A percentile compares a stretch with the other conserved stretches of the same genome.
Evolutionary conservation across 2,797 vertebrate genomes (phyloP).

Genomic region (Cuculus canorus): DNA sequence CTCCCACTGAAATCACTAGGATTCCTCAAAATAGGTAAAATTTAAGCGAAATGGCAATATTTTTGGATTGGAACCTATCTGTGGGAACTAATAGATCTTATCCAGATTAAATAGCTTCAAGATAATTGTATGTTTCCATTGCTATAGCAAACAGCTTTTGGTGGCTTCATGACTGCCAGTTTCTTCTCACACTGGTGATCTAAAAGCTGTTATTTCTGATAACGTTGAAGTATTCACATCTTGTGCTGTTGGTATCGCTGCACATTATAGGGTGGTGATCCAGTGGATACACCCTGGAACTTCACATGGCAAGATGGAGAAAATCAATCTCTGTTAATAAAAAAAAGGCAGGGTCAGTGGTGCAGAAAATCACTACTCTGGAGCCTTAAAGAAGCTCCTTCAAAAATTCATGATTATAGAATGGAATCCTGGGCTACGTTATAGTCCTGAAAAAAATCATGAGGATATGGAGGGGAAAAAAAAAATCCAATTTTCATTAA

Average conservation of each 20-base stretch:
- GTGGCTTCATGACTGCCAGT: neutral
- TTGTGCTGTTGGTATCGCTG: neutral
- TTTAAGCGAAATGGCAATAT: neutral
- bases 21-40: neutral
- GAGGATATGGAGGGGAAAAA: neutral
- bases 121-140: neutral
- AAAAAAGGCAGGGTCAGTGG: constrained; percentile 37
- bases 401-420: constrained; percentile 61
- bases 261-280: neutral
- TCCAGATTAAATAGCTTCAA: neutral
- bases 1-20: neutral
- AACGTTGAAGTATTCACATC: neutral
- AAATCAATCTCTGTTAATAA: constrained; percentile 64
- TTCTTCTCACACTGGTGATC: neutral
- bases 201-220: neutral
- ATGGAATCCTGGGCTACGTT: constrained; percentile 29
- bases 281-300: constrained; percentile 21
- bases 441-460: constrained; percentile 13
- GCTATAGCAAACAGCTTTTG: neutral
- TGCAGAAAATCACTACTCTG: constrained; percentile 55
- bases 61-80: neutral
- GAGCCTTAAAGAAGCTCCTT: constrained; percentile 41
- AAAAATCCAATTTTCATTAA: constrained; percentile 39
- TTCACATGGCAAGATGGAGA: constrained; percentile 21
- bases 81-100: neutral